A percentile compares a stretch with the other conserved stretches of the same genome.
These are phyloP conservation scores for Percina caprodes DNA, from an alignment of 2,113 vertebrate species.

Conservation along the genomic window DNA sequence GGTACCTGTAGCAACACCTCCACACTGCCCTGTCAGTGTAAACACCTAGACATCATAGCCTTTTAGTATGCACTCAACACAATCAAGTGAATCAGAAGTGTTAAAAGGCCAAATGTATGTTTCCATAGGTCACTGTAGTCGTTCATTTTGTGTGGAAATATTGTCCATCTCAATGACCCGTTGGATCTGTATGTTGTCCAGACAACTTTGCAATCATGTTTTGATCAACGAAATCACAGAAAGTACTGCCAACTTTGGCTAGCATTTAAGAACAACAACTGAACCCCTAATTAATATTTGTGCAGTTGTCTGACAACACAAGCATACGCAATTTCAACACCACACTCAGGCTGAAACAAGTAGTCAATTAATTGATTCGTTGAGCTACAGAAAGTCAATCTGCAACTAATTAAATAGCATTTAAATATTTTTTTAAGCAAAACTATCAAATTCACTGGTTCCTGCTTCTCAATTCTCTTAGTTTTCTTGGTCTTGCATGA, in stretches of 20 bases:
- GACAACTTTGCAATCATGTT: neutral
- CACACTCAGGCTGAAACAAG: neutral
- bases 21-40: neutral
- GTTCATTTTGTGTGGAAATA: neutral
- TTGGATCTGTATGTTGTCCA: neutral
- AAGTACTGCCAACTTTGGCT: neutral
- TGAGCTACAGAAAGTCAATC: too few relatives aligned
- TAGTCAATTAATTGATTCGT: neutral
- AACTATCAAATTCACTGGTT: neutral
- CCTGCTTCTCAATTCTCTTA: neutral
- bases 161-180: neutral
- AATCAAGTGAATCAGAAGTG: neutral
- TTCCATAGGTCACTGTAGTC: too few relatives aligned
- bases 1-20: constrained; percentile 15
- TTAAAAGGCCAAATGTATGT: neutral
- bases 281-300: neutral
- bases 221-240: too few relatives aligned
- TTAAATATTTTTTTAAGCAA: neutral
- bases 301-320: neutral
- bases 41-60: neutral
- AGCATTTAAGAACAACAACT: neutral
- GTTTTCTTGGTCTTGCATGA: neutral
- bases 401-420: neutral
- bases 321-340: too few relatives aligned
- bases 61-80: neutral